Base-by-base conservation (phyloP, 2,888 invertebrate genomes). In the Eupelmus urozonus region DNA sequence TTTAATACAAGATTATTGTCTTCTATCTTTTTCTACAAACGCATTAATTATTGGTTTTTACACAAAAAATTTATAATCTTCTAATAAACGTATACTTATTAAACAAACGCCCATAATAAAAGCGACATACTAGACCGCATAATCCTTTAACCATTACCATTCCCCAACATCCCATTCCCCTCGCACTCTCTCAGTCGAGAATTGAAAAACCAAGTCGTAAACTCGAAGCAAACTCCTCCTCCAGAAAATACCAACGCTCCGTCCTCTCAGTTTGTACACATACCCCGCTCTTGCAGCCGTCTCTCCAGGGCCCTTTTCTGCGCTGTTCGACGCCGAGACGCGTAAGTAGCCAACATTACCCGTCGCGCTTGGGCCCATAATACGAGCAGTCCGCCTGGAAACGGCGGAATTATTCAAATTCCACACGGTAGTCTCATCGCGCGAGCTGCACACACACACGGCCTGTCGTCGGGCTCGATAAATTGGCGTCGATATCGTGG, bases 371-470 rank as follows among this genome's bases (percentile, higher is more conserved):
- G 82, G 83, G 81, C 78, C 82, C 80, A 71, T 70, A 85, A 85
- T 85, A 83, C 83, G 86, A 85, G 85, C 34, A 34, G 53, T 86
- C 84, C 83, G 88, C 87, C 82, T 88, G 84, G 83, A 86, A 88
- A 88, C 85, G 87, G 82, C 82, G 77, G 79, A 87, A 88, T 88
- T 88, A 88, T 88, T 88, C 85, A 88, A 88, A 88, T 87, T 83
- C 82, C 69, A 63, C 81, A 82, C 80, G 82, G 79, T 11, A 62
- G 51, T 45, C n/a, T n/a, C n/a, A n/a, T n/a, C n/a, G n/a, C n/a
- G n/a, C n/a, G n/a, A n/a, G n/a, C n/a, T n/a, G 11, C 9, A 51
- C 13, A 42, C 11, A 23, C 42, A 45, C 42, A n/a, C 3, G 49
- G 23, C 42, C 20, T 9, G 63, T 27, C 57, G 27, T 57, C 57